Conservation (phyloP, 1,140 invertebrate species). For the Temnothorax nylanderi region DNA sequence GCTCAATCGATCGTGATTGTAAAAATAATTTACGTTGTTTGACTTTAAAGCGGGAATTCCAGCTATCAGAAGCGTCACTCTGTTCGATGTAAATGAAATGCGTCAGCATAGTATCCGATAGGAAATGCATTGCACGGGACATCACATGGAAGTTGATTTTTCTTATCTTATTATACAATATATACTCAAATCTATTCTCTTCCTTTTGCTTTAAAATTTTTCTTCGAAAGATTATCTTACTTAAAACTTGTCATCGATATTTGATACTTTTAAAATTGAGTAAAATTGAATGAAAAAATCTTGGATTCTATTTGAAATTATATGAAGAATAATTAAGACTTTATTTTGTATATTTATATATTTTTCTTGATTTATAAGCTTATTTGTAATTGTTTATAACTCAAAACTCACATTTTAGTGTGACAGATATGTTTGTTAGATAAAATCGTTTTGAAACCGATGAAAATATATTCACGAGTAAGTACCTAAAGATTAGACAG, state of each 20-base stretch:
- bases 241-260: neutral
- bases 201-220: neutral
- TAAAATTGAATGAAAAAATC: slow-evolving; percentile 10
- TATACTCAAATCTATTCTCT: neutral
- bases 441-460: neutral
- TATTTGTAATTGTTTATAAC: neutral
- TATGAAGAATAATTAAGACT: neutral
- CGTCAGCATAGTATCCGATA: neutral
- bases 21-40: slow-evolving; percentile 12
- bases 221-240: neutral
- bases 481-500: neutral
- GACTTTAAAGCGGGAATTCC: slow-evolving; percentile 40
- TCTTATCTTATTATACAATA: neutral
- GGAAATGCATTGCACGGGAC: neutral
- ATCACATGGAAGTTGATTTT: neutral
- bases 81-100: slow-evolving; percentile 14
- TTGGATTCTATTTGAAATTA: neutral
- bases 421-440: neutral
- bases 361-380: neutral
- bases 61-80: slow-evolving; percentile 35
- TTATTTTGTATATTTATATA: neutral
- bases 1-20: slow-evolving; percentile 24
- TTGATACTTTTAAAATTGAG: neutral
- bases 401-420: neutral
- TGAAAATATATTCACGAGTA: neutral